Conservation (phyloP, 2,113 vertebrate species). For the Thinocorus orbignyianus region DNA sequence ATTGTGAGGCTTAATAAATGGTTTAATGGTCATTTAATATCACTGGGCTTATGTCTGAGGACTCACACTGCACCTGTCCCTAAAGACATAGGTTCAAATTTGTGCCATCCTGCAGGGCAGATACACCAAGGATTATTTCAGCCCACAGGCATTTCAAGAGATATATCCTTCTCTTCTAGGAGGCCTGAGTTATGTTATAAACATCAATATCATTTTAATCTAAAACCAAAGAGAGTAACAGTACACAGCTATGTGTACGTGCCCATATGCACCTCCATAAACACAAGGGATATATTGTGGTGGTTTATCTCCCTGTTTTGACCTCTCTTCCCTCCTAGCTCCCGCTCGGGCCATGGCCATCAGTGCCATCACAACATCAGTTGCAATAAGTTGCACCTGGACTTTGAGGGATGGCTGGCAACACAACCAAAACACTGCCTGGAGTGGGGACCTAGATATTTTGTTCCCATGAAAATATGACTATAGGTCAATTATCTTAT, state of each 20-base stretch:
- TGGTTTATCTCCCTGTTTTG: too few relatives aligned
- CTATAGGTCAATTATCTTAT: too few relatives aligned
- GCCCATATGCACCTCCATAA: not conserved
- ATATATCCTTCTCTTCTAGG: not conserved
- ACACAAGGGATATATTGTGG: accelerated
- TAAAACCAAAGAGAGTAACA: not conserved
- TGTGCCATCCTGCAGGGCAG: not conserved
- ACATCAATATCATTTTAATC: not conserved
- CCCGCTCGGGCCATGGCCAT: too few relatives aligned
- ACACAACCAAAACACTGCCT: too few relatives aligned
- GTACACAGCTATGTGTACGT: accelerated
- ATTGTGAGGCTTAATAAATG: not conserved
- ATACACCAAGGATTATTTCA: not conserved
- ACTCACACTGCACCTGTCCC: not conserved
- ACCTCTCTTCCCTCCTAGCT: too few relatives aligned
- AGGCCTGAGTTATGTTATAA: not conserved
- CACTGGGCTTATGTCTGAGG: not conserved
- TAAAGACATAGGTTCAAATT: not conserved
- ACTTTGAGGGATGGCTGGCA: too few relatives aligned
- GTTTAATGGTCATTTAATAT: not conserved
- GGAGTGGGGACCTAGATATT: too few relatives aligned
- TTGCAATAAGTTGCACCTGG: too few relatives aligned
- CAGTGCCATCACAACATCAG: too few relatives aligned
- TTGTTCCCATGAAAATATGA: too few relatives aligned
- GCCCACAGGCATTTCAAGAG: not conserved